Base-by-base conservation (phyloP, 2,888 invertebrate genomes). In the Hydrotaea diabolus region DNA sequence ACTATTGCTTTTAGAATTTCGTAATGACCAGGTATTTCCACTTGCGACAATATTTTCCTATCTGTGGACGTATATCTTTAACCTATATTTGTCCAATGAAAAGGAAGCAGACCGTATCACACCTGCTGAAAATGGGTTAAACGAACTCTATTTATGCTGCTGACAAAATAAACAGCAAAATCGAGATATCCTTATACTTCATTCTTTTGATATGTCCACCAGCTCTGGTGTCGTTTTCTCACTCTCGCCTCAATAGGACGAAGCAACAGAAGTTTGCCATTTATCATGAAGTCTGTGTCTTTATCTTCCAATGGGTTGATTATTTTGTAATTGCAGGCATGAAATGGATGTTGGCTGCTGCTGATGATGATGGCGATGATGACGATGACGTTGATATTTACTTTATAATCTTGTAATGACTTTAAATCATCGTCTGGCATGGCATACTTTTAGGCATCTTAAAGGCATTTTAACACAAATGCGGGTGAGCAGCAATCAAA, bases 351-450 rank as follows among this genome's bases (percentile, higher is more conserved):
- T 53, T 53, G 53, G 1, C 15, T 19, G n/a, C 53, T 4, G 19
- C 7, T 7, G 53, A 17, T 8, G 53, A 53, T 53, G 53, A 53
- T 8, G 53, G 17, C 17, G 53, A 53, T 17, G 17, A 53, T 53
- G 53, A 21, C 13, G 59, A 15, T 59, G 59, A 59, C 15, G 59
- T 26, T 59, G 23, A 59, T 59, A 26, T 59, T 76, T 76, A 64
- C 53, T 76, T 80, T 72, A 26, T 77, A 73, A 78, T 74, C 69
- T 62, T 66, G 19, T 76, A 83, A 83, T 64, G 72, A 36, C 46
- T 57, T 76, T 75, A 66, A 64, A 21, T 43, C 43, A 59, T 69
- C 53, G 55, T 23, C 59, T 59, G 59, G 7, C 21, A 69, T 13
- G 69, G 53, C 49, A 73, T 75, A 49, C 21, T 79, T 71, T 66